These are phyloP conservation scores for Gortyna flavago DNA, from an alignment of 2,888 invertebrate genomes.

Conservation along the genomic window DNA sequence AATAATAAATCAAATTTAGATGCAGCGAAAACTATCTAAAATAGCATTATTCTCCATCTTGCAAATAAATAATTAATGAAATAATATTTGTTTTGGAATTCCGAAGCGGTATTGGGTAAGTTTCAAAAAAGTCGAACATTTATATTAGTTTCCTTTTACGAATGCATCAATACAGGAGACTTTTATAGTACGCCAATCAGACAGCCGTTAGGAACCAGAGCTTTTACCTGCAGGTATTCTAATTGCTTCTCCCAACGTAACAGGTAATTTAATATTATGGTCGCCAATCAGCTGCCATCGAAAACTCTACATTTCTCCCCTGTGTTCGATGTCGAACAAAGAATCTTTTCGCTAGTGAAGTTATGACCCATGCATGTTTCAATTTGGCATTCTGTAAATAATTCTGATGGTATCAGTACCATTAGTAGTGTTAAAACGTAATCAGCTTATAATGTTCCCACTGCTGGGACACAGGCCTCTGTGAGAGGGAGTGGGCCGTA, in stretches of 20 bases:
- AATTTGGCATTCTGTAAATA: not conserved
- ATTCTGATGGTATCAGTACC: slow-evolving; percentile 21
- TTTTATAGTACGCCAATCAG: not conserved
- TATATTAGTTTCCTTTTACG: not conserved
- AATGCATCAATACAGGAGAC: not conserved
- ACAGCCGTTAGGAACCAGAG: not conserved
- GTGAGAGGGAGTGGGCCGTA: not conserved
- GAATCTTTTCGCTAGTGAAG: slow-evolving; percentile 12
- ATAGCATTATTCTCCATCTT: not conserved
- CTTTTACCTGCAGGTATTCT: slow-evolving; percentile 16
- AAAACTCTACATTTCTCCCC: slow-evolving; percentile 1
- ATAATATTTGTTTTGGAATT: not conserved
- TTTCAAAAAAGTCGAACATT: not conserved
- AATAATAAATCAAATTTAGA: not conserved
- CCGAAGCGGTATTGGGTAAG: not conserved
- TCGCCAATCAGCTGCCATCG: not conserved
- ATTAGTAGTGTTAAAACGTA: too few relatives aligned
- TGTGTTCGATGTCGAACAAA: slow-evolving; percentile 25
- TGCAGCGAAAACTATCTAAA: not conserved
- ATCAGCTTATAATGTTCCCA: not conserved
- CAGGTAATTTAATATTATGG: not conserved
- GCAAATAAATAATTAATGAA: not conserved
- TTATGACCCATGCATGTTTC: slow-evolving; percentile 1
- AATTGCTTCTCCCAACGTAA: not conserved
- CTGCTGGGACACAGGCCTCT: not conserved